Evolutionary conservation across 64 coral and sea anemone species (phyloP).

Genomic region (Actinia tenebrosa): DNA sequence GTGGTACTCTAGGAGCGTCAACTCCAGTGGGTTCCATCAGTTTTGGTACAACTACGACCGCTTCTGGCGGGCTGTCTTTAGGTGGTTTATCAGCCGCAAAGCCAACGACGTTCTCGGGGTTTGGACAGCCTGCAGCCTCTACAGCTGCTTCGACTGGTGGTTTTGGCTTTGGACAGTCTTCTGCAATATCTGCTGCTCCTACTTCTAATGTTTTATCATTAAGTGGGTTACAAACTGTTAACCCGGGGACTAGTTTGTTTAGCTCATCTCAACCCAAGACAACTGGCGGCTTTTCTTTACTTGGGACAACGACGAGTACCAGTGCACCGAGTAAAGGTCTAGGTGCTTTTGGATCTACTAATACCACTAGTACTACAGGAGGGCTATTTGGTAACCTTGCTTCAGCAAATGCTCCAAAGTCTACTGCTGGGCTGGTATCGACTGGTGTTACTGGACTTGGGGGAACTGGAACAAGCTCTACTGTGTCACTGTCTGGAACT

Average conservation of each 20-base stretch:
- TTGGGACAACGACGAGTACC: constrained; percentile 21
- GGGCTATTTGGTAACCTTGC: constrained; percentile 13
- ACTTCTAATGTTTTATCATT: constrained; percentile 18
- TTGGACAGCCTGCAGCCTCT: constrained; percentile 20
- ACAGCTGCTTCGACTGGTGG: background rate
- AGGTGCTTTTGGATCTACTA: background rate
- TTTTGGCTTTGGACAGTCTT: constrained; percentile 7
- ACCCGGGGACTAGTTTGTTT: constrained; percentile 24
- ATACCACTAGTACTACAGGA: background rate
- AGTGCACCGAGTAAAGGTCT: background rate
- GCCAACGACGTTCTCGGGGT: background rate
- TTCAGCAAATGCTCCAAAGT: background rate
- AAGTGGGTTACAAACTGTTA: background rate
- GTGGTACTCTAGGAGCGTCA: constrained; percentile 20
- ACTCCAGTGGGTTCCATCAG: background rate
- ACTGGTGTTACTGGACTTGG: constrained; percentile 45
- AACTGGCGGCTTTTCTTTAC: constrained; percentile 18
- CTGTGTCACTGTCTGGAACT: constrained; percentile 13
- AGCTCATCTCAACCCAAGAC: constrained; percentile 22
- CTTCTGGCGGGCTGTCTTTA: constrained; percentile 21
- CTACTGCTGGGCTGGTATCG: background rate
- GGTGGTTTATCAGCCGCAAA: constrained; percentile 14
- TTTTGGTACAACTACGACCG: constrained; percentile 31
- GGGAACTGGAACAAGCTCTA: constrained; percentile 41
- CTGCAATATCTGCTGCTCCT: constrained; percentile 17